Percentiles rank a stretch among this genome's conserved stretches.
phyloP scores from a whole-genome alignment of 37 sponge, comb jelly and placozoan species.

The Lycopodina hypogea region DNA sequence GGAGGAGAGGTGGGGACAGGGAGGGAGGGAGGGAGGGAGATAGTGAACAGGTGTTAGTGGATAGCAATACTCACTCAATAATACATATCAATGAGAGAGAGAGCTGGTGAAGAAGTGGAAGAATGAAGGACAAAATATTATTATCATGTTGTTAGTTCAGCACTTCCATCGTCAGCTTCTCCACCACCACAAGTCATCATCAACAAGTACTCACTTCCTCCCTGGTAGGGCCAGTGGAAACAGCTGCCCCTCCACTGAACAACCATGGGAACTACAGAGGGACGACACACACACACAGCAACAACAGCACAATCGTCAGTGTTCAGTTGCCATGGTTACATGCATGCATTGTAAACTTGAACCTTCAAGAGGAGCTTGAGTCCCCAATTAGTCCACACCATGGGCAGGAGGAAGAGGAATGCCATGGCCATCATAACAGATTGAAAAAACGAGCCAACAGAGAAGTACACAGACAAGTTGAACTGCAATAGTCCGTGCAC shows the following conservation, averaged over 20 bases:
- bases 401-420: slow-evolving; percentile 20
- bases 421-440: slow-evolving; percentile 12
- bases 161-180: no score
- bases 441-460: slow-evolving; percentile 25
- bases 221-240: slow-evolving; percentile 47
- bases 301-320: no score
- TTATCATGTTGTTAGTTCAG: no score
- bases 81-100: no score
- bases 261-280: slow-evolving; percentile 49
- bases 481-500: slow-evolving; percentile 35
- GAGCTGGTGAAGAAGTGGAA: no score
- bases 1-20: not conserved
- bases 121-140: no score
- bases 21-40: not conserved
- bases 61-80: no score
- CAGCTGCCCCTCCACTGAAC: slow-evolving; percentile 49
- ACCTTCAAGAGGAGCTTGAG: slow-evolving; percentile 43
- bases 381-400: slow-evolving; percentile 30
- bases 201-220: slow-evolving; percentile 33
- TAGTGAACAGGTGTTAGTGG: no score
- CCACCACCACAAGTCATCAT: no score
- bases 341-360: no score
- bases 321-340: no score
- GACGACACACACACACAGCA: not conserved
- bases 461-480: slow-evolving; percentile 31